Conservation (phyloP, 2,888 invertebrate genomes). For the Ceriagrion tenellum region DNA sequence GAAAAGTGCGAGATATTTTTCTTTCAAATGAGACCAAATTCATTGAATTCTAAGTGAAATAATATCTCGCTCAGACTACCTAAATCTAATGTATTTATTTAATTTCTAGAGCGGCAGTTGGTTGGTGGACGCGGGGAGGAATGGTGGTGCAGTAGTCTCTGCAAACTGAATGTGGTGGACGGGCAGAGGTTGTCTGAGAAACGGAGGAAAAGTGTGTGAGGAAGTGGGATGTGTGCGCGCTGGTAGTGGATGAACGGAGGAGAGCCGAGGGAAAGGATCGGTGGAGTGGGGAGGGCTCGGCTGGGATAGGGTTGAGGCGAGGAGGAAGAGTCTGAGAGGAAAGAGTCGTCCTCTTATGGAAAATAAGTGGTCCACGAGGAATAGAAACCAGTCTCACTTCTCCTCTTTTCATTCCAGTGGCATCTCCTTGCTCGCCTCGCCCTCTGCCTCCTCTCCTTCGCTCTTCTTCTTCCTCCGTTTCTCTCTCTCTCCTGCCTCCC, state of each 20-base stretch:
- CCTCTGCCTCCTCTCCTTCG: background rate
- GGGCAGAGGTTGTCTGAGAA: background rate
- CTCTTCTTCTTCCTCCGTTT: background rate
- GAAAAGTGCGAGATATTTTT: too few species aligned
- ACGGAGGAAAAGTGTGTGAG: background rate
- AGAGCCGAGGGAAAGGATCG: background rate
- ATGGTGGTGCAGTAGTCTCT: background rate
- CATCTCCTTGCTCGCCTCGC: background rate
- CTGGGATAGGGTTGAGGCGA: background rate
- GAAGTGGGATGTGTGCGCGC: background rate
- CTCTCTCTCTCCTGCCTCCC: background rate
- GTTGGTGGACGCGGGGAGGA: too few species aligned
- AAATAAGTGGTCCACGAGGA: slow-evolving; percentile 62
- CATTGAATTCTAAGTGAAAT: too few species aligned
- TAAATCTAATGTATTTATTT: too few species aligned
- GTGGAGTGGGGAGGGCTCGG: background rate
- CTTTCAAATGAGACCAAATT: too few species aligned
- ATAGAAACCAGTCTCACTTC: slow-evolving; percentile 55
- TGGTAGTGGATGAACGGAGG: background rate
- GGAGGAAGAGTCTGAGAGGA: background rate
- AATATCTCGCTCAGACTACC: too few species aligned
- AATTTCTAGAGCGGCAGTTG: too few species aligned
- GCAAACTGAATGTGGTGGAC: background rate
- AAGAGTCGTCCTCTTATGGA: slow-evolving; percentile 55
- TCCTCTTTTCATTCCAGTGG: slow-evolving; percentile 32